Conservation (phyloP, 1,140 invertebrate species). For the Theocolax elegans region DNA sequence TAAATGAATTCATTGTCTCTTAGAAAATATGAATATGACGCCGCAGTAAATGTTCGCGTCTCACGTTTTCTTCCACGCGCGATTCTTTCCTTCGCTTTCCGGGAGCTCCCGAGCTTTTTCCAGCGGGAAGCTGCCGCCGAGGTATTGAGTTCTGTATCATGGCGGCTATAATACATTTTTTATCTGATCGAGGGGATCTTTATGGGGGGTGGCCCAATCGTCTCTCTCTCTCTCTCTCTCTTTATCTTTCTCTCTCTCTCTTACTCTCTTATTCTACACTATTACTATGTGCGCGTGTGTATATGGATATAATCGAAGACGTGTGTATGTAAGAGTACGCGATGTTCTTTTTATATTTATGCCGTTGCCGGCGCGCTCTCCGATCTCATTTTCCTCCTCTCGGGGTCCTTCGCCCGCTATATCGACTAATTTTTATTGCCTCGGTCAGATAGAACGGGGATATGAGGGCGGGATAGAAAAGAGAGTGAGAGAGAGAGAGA, state of each 20-base stretch:
- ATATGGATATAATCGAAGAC: constrained; percentile 44
- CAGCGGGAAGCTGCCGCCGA: constrained; percentile 45
- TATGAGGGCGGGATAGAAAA: not conserved
- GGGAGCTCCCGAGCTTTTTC: constrained; percentile 22
- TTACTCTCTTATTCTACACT: constrained; percentile 35
- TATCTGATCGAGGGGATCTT: constrained; percentile 69
- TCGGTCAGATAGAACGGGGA: constrained; percentile 26
- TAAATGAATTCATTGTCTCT: no score
- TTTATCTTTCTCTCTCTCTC: constrained; percentile 16
- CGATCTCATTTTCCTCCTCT: constrained; percentile 41
- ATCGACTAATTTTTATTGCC: constrained; percentile 43
- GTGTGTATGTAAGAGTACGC: constrained; percentile 38
- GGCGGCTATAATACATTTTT: constrained; percentile 69
- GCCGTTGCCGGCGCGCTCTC: not conserved
- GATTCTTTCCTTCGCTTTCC: constrained; percentile 38
- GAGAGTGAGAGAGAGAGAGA: not conserved
- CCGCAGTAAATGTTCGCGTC: constrained; percentile 34
- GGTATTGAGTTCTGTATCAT: constrained; percentile 68
- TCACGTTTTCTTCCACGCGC: constrained; percentile 43
- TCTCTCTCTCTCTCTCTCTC: constrained; percentile 12
- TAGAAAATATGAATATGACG: no score
- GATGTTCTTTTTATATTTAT: constrained; percentile 41
- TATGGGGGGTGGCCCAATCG: constrained; percentile 55
- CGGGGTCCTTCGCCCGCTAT: constrained; percentile 16
- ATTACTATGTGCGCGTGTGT: no score